These are phyloP conservation scores for Musca vetustissima DNA, from an alignment of 1,140 invertebrate species.

Conservation along the genomic window DNA sequence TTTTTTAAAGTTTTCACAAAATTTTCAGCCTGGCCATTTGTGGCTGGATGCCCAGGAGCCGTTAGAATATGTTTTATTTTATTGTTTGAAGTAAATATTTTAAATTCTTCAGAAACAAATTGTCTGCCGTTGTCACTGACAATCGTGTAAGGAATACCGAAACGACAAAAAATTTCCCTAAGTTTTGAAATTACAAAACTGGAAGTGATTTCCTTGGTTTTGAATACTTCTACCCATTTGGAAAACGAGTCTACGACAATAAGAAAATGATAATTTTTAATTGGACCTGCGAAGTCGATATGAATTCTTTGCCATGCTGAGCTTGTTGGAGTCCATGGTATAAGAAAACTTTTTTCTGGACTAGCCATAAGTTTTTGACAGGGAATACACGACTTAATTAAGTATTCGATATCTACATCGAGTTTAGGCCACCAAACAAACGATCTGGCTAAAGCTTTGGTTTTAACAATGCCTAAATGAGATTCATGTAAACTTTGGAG, in stretches of 20 bases:
- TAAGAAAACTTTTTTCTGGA: too few species aligned
- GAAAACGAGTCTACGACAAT: too few species aligned
- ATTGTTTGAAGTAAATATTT: constrained; percentile 20
- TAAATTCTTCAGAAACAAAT: constrained; percentile 23
- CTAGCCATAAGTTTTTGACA: too few species aligned
- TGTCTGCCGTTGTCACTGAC: constrained; percentile 18
- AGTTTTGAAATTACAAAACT: constrained; percentile 18
- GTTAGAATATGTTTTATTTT: constrained; percentile 18
- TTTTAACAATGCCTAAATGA: constrained; percentile 20
- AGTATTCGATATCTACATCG: constrained; percentile 18
- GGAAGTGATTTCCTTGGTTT: constrained; percentile 19
- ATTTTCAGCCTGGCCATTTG: constrained; percentile 24
- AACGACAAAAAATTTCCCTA: constrained; percentile 21
- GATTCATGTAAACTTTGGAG: constrained; percentile 16
- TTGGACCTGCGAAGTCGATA: too few species aligned
- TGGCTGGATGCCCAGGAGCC: constrained; percentile 11
- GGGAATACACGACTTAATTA: constrained; percentile 18
- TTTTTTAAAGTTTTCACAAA: constrained; percentile 21
- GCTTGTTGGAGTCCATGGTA: too few species aligned
- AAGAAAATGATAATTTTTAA: too few species aligned
- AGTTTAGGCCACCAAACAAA: constrained; percentile 25
- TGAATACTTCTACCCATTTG: too few species aligned
- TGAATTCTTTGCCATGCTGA: too few species aligned
- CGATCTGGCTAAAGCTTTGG: constrained; percentile 12
- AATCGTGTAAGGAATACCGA: constrained; percentile 13